Conservation (phyloP, 2,797 vertebrate species). For the Tamandua tetradactyla region DNA sequence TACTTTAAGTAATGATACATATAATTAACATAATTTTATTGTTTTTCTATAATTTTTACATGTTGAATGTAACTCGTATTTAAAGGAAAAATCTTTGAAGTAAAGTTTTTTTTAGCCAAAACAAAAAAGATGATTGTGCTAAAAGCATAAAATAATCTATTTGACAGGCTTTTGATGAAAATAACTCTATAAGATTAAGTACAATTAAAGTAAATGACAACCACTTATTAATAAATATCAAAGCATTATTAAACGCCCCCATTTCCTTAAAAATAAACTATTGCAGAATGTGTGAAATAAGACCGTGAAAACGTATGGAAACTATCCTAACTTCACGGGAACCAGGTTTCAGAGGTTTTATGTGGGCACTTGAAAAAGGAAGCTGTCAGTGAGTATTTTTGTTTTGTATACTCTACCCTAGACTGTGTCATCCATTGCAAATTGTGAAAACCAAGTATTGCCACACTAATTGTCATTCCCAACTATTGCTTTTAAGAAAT, state of each 20-base stretch:
- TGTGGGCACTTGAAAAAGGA: neutral
- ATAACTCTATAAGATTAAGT: slow-evolving; percentile 7
- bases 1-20: neutral
- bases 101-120: neutral
- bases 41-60: neutral
- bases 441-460: neutral
- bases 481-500: neutral
- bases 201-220: neutral
- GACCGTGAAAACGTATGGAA: neutral
- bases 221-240: neutral
- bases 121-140: neutral
- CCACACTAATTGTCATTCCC: neutral
- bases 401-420: neutral
- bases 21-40: slow-evolving; percentile 6
- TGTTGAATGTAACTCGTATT: too few species aligned
- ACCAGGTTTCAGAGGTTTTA: neutral
- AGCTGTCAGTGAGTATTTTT: neutral
- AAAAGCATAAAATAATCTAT: slow-evolving; percentile 15
- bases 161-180: neutral
- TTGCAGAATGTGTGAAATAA: neutral
- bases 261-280: neutral
- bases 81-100: slow-evolving; percentile 62
- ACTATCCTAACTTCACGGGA: neutral
- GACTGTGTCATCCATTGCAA: neutral
- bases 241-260: neutral